Percentiles rank a stretch among this genome's conserved stretches.
phyloP scores from a whole-genome alignment of 2,888 invertebrate genomes.

The Drosophila diplacantha region DNA sequence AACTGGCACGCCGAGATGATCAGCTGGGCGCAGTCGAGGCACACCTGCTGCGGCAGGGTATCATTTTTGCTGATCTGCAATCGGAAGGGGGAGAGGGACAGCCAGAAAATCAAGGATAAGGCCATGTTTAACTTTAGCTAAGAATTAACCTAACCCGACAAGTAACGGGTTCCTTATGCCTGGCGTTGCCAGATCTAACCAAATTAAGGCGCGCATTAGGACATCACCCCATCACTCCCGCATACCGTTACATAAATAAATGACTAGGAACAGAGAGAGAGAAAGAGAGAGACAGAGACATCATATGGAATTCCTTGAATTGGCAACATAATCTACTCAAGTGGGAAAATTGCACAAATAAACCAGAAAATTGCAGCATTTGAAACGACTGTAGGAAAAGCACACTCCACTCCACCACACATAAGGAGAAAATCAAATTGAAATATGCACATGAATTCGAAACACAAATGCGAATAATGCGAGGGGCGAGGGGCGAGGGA shows the following conservation, averaged over 20 bases:
- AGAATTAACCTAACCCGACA: background rate
- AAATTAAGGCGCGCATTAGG: background rate
- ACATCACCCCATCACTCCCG: background rate
- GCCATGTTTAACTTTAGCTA: background rate
- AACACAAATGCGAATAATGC: conserved; percentile 24
- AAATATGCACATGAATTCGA: conserved; percentile 39
- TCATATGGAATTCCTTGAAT: conserved; percentile 25
- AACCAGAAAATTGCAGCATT: conserved; percentile 33
- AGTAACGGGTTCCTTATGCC: background rate
- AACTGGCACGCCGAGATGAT: conserved; percentile 75
- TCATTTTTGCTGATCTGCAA: conserved; percentile 75
- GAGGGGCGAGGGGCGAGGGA: conserved; percentile 6
- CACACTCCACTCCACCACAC: conserved; percentile 5
- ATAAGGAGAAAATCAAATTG: conserved; percentile 46
- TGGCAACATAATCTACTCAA: conserved; percentile 32
- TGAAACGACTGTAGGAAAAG: conserved; percentile 23
- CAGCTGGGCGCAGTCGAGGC: conserved; percentile 75
- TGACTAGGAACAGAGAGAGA: background rate
- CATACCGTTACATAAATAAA: conserved; percentile 2
- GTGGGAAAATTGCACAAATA: conserved; percentile 32
- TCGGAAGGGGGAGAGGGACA: background rate
- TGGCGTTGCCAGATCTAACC: conserved; percentile 1
- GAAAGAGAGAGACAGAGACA: background rate
- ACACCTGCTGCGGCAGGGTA: conserved; percentile 76
- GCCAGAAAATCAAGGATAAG: no score